These are phyloP conservation scores for Drosophila monieri DNA, from an alignment of 2,888 invertebrate genomes.

Conservation along the genomic window DNA sequence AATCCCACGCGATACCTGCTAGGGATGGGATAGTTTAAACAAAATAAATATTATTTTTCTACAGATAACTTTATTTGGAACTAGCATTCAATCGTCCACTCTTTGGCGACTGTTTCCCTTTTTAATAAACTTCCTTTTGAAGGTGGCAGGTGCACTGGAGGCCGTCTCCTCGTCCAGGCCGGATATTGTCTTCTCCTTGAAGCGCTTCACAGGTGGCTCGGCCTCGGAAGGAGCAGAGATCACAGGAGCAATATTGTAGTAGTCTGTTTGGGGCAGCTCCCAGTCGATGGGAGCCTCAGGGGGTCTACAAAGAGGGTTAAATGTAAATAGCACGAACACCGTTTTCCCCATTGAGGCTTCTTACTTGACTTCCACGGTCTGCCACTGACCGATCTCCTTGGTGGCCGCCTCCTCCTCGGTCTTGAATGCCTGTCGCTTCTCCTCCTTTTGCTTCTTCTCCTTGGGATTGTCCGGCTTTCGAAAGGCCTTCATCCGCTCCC, in stretches of 20 bases:
- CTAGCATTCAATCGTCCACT: conserved; percentile 68
- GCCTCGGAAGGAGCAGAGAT: conserved; percentile 58
- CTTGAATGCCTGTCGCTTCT: conserved; percentile 85
- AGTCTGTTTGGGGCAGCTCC: conserved; percentile 87
- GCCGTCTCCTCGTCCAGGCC: conserved; percentile 62
- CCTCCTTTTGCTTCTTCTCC: conserved; percentile 76
- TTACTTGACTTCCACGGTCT: conserved; percentile 86
- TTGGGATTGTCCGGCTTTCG: conserved; percentile 75
- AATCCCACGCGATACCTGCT: not conserved
- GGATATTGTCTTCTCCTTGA: conserved; percentile 82
- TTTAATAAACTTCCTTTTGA: conserved; percentile 83
- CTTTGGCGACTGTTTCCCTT: conserved; percentile 81
- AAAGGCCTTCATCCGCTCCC: conserved; percentile 80
- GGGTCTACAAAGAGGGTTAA: conserved; percentile 51
- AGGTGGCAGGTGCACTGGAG: conserved; percentile 65
- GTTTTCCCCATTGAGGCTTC: not conserved
- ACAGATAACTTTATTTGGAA: not conserved
- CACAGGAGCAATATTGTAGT: conserved; percentile 68
- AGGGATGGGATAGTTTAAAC: not conserved
- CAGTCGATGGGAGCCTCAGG: conserved; percentile 86
- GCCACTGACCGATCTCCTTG: conserved; percentile 92
- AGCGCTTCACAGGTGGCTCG: conserved; percentile 82
- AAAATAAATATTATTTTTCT: not conserved
- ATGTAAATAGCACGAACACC: not conserved
- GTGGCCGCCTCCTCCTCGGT: conserved; percentile 85